Evolutionary conservation across 1,140 invertebrate species (phyloP).

Genomic region (Euwallacea similis): DNA sequence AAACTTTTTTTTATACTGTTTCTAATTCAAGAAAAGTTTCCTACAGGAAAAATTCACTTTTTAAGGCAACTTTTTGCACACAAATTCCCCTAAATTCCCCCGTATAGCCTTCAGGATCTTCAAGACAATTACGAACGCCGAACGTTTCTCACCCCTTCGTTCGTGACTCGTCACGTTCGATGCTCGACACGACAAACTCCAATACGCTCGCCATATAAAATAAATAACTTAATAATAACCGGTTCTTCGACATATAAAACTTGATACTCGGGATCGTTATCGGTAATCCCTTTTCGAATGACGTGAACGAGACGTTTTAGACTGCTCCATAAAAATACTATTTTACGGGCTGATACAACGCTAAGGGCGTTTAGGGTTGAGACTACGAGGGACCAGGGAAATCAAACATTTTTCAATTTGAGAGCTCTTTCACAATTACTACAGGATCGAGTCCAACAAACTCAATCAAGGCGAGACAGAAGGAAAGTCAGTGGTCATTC

Average conservation of each 20-base stretch:
- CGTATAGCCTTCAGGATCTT: not conserved
- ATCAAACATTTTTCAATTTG: not conserved
- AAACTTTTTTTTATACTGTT: too few relatives aligned
- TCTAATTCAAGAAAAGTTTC: too few relatives aligned
- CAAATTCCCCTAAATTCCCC: too few relatives aligned
- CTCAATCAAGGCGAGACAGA: not conserved
- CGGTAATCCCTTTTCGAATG: slow-evolving; percentile 19
- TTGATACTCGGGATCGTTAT: slow-evolving; percentile 29
- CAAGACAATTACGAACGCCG: slow-evolving; percentile 13
- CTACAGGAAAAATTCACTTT: too few relatives aligned
- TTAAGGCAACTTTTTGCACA: too few relatives aligned
- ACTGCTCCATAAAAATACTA: not conserved
- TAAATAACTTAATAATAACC: slow-evolving; percentile 35
- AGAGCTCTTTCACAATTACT: not conserved
- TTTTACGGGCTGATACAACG: not conserved
- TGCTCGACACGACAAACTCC: slow-evolving; percentile 24
- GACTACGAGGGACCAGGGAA: not conserved
- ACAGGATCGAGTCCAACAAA: not conserved
- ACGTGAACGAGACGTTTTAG: slow-evolving; percentile 1
- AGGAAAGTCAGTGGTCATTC: not conserved
- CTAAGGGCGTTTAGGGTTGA: not conserved
- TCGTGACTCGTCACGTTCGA: slow-evolving; percentile 17
- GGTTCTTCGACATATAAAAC: slow-evolving; percentile 21
- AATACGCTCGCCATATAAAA: slow-evolving; percentile 32
- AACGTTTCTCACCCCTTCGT: slow-evolving; percentile 6